Evolutionary conservation across 2,113 vertebrate species (phyloP).

Genomic region (Varanus komodoensis): DNA sequence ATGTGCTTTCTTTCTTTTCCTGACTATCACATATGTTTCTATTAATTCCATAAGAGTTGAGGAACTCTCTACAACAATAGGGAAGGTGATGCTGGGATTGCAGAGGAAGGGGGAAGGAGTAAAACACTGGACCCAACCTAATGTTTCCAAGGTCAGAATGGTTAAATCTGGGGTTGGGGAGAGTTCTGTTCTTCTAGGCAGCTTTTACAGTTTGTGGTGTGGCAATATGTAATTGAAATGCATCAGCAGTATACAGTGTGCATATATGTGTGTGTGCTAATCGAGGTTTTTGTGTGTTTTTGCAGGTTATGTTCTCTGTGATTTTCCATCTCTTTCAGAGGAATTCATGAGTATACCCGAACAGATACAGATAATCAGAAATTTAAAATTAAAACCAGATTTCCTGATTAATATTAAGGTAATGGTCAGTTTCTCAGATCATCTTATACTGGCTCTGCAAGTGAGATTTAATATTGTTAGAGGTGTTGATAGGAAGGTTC

Average conservation of each 20-base stretch:
- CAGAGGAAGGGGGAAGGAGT: not conserved
- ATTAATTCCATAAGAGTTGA: not conserved
- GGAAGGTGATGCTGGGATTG: not conserved
- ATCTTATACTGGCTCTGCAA: conserved; percentile 30
- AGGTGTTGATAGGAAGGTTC: not conserved
- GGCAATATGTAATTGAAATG: not conserved
- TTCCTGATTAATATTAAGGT: conserved; percentile 98
- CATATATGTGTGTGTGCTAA: conserved; percentile 38
- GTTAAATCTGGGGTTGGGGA: no score
- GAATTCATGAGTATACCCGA: conserved; percentile 81
- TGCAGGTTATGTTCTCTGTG: conserved; percentile 93
- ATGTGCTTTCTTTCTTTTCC: conserved; percentile 49
- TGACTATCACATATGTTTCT: conserved; percentile 21
- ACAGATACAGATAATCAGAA: conserved; percentile 88
- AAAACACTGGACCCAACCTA: not conserved
- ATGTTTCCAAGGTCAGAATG: not conserved
- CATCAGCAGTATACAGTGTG: not conserved
- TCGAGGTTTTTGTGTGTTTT: not conserved
- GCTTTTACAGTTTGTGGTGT: not conserved
- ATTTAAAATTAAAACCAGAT: conserved; percentile 86
- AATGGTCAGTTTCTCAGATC: conserved; percentile 29
- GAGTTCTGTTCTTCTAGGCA: not conserved
- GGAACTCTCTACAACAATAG: not conserved
- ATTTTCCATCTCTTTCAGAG: conserved; percentile 87
- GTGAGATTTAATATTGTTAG: not conserved